Conservation (phyloP, 2,888 invertebrate genomes). For the Lasius fuliginosus region DNA sequence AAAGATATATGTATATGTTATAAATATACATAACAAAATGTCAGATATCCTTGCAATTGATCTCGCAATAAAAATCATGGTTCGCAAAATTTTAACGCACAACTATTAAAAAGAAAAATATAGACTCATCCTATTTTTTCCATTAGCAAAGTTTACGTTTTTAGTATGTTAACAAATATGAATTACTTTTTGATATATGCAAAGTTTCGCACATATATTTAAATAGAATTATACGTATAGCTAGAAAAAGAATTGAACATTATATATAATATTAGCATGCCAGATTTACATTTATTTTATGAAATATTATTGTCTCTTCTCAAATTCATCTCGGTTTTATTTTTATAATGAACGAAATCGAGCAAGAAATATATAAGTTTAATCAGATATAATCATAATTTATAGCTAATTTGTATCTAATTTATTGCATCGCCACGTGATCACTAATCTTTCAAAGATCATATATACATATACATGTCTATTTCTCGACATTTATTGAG, state of each 20-base stretch:
- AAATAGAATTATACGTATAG: not conserved
- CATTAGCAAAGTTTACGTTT: not conserved
- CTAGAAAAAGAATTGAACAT: not conserved
- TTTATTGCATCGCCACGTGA: constrained; percentile 59
- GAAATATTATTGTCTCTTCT: not conserved
- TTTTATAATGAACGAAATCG: not conserved
- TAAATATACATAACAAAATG: constrained; percentile 29
- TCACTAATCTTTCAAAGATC: constrained; percentile 67
- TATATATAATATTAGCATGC: not conserved
- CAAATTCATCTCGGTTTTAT: not conserved
- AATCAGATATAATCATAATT: not conserved
- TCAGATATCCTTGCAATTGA: constrained; percentile 11
- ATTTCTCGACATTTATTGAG: constrained; percentile 61
- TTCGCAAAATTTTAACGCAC: not conserved
- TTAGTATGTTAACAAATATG: not conserved
- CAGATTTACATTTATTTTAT: constrained; percentile 19
- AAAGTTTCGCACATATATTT: not conserved
- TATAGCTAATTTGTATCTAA: constrained; percentile 59
- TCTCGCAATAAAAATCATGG: not conserved
- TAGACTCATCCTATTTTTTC: not conserved
- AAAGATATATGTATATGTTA: constrained; percentile 35
- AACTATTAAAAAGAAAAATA: not conserved
- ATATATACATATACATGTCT: constrained; percentile 59
- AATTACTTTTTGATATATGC: not conserved
- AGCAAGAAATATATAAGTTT: not conserved